Evolutionary conservation across 2,113 vertebrate genomes (phyloP).

Genomic region (Pelecanoides urinatrix): DNA sequence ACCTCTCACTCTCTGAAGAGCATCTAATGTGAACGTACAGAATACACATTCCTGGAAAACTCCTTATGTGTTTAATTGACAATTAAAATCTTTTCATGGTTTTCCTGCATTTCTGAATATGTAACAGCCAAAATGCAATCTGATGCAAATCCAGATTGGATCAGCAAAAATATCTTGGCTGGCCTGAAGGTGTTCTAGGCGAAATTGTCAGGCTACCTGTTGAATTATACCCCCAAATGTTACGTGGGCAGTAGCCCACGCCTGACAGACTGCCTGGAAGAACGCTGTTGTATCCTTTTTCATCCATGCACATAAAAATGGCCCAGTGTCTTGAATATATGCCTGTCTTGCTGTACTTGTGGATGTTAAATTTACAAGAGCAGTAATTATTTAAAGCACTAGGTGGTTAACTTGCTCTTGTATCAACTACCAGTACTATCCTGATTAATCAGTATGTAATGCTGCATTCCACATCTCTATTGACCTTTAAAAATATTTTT

Average conservation of each 20-base stretch:
- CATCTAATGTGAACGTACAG: not conserved
- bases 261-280: not conserved
- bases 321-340: not conserved
- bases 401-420: not conserved
- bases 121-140: not conserved
- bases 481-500: constrained; percentile 22
- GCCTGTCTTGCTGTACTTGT: not conserved
- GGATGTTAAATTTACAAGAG: not conserved
- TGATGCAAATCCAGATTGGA: not conserved
- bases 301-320: not conserved
- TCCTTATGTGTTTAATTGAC: not conserved
- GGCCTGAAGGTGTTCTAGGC: not conserved
- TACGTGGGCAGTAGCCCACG: not conserved
- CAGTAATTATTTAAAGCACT: constrained; percentile 17
- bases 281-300: not conserved
- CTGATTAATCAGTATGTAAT: constrained; percentile 8
- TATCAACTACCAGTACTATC: not conserved
- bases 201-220: not conserved
- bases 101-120: not conserved
- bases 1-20: not conserved
- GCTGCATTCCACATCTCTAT: constrained; percentile 23
- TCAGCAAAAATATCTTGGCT: not conserved
- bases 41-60: not conserved
- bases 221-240: not conserved
- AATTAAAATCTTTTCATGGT: not conserved